Conservation (phyloP, 2,888 invertebrate genomes). For the Neria commutata region DNA sequence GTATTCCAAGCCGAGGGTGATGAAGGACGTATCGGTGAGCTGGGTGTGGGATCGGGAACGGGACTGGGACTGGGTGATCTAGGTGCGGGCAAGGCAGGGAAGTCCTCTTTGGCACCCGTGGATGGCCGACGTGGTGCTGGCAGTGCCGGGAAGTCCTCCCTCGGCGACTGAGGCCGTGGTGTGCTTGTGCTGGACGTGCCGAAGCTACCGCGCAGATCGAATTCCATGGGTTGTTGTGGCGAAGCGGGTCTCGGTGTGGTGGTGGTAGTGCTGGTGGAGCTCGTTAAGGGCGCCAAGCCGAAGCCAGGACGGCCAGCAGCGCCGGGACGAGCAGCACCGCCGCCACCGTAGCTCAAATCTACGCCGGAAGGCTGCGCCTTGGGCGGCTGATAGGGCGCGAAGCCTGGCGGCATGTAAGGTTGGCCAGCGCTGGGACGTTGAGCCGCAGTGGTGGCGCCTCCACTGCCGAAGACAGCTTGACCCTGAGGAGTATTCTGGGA, state of each 20-base stretch:
- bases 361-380: constrained; percentile 53
- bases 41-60: constrained; percentile 26
- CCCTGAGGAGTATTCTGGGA: not conserved
- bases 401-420: constrained; percentile 43
- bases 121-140: constrained; percentile 39
- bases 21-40: constrained; percentile 24
- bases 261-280: constrained; percentile 36
- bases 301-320: constrained; percentile 36
- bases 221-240: constrained; percentile 23
- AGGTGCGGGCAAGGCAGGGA: constrained; percentile 49
- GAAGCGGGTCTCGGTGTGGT: constrained; percentile 35
- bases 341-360: constrained; percentile 54
- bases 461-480: constrained; percentile 9
- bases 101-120: constrained; percentile 47
- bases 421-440: constrained; percentile 31
- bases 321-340: constrained; percentile 29
- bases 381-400: constrained; percentile 47
- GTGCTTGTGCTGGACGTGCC: constrained; percentile 21
- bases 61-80: constrained; percentile 32
- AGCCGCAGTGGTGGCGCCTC: not conserved
- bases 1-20: constrained; percentile 43
- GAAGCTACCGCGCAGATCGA: constrained; percentile 41
- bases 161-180: constrained; percentile 17
- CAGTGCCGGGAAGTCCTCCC: constrained; percentile 37
- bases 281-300: constrained; percentile 42